Conservation (phyloP, 2,113 vertebrate genomes). For the Daubentonia madagascariensis region DNA sequence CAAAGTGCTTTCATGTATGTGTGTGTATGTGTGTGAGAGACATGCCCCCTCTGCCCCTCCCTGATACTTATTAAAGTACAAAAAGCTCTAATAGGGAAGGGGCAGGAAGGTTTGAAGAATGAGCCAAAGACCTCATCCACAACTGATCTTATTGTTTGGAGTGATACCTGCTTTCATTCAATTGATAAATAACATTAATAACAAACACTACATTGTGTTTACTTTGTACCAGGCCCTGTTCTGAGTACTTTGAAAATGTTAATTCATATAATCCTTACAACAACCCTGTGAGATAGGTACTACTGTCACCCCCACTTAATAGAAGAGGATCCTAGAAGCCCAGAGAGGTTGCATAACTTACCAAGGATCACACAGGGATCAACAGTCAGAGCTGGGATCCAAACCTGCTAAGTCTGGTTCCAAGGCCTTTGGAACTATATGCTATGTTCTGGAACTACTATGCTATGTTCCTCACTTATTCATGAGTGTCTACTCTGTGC, state of each 20-base stretch:
- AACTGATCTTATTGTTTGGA: neutral
- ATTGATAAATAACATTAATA: neutral
- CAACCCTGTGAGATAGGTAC: neutral
- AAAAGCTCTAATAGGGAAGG: neutral
- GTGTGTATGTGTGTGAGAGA: rapidly evolving
- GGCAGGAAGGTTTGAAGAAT: neutral
- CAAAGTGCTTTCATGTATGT: neutral
- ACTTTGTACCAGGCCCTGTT: neutral
- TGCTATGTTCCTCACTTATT: neutral
- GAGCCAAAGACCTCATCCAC: neutral
- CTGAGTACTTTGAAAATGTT: neutral
- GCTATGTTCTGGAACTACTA: too few species aligned
- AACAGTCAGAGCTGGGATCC: neutral
- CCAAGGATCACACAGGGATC: neutral
- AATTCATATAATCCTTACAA: neutral
- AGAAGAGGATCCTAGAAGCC: neutral
- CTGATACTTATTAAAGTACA: neutral
- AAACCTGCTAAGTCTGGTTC: neutral
- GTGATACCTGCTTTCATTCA: neutral
- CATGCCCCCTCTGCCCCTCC: neutral
- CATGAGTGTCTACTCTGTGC: neutral
- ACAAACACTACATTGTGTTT: neutral
- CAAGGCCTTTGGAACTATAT: neutral
- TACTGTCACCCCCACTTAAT: too few species aligned
- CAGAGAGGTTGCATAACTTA: neutral